Evolutionary conservation across 2,888 invertebrate species (phyloP).

Genomic region (Parascotia fuliginaria): DNA sequence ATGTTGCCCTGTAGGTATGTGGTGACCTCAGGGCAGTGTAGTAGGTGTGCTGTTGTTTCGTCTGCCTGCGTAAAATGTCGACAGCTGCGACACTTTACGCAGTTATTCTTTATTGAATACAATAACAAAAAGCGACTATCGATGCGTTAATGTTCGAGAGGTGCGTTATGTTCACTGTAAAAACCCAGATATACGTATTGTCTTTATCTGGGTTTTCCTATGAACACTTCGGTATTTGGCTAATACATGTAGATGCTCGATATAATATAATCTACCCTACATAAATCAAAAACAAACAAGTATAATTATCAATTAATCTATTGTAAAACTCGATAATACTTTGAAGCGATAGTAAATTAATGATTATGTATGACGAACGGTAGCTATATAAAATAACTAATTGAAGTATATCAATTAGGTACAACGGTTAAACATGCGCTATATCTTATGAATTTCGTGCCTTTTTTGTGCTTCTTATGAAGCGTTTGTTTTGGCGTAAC

Average conservation of each 20-base stretch:
- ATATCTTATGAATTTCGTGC: slow-evolving; percentile 84
- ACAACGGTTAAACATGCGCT: slow-evolving; percentile 58
- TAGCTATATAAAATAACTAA: slow-evolving; percentile 23
- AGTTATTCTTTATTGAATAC: too few relatives aligned
- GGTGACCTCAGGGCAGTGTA: too few relatives aligned
- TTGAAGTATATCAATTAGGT: slow-evolving; percentile 42
- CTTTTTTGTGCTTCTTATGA: slow-evolving; percentile 74
- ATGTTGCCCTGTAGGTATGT: too few relatives aligned
- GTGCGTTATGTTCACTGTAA: too few relatives aligned
- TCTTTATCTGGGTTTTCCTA: too few relatives aligned
- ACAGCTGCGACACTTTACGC: too few relatives aligned
- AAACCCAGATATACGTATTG: too few relatives aligned
- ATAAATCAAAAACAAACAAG: neutral
- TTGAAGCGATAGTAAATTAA: too few relatives aligned
- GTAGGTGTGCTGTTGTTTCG: too few relatives aligned
- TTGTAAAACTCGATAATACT: neutral
- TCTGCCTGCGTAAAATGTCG: neutral
- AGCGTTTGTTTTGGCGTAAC: slow-evolving; percentile 69
- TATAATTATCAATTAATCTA: neutral
- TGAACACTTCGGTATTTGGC: neutral
- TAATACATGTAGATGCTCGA: neutral
- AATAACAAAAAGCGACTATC: too few relatives aligned
- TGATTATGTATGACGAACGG: neutral
- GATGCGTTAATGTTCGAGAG: too few relatives aligned
- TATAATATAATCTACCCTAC: neutral